phyloP scores from a whole-genome alignment of 2,113 vertebrate genomes.

The Dasyprocta punctata region DNA sequence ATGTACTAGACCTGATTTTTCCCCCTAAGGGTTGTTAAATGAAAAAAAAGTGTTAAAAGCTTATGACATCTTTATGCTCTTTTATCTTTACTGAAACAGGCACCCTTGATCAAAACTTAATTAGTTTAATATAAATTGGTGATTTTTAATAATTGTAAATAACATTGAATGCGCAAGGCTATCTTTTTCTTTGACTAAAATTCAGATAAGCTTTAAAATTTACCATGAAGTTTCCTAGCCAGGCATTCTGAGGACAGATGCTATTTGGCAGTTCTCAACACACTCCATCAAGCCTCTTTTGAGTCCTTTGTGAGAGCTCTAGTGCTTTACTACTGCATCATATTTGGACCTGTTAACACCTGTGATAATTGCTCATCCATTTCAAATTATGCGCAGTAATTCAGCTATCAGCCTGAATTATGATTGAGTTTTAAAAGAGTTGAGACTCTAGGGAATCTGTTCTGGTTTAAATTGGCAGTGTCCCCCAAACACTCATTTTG shows the following conservation, averaged over 20 bases:
- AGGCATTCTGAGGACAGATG: conserved; percentile 64
- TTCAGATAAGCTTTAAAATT: conserved; percentile 64
- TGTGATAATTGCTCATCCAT: conserved; percentile 72
- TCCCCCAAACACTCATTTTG: not conserved
- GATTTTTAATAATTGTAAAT: conserved; percentile 59
- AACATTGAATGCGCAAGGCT: not conserved
- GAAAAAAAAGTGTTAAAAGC: not conserved
- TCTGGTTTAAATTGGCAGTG: not conserved
- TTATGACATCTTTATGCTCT: conserved; percentile 44
- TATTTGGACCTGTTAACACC: conserved; percentile 57
- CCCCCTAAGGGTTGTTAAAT: not conserved
- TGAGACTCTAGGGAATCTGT: not conserved
- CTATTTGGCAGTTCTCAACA: conserved; percentile 31
- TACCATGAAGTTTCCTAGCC: not conserved
- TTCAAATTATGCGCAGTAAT: conserved; percentile 55
- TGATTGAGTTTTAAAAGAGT: not conserved
- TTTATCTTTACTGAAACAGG: conserved; percentile 69
- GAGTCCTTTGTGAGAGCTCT: conserved; percentile 1
- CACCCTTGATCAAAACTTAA: conserved; percentile 68
- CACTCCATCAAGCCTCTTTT: not conserved
- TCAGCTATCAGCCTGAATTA: conserved; percentile 27
- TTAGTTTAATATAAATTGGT: conserved; percentile 50
- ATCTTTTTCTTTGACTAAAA: conserved; percentile 50
- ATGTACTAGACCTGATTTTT: not conserved
- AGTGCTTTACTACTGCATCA: not conserved